These are phyloP conservation scores for Melanotaenia boesemani DNA, from an alignment of 2,797 vertebrate species.

Conservation along the genomic window DNA sequence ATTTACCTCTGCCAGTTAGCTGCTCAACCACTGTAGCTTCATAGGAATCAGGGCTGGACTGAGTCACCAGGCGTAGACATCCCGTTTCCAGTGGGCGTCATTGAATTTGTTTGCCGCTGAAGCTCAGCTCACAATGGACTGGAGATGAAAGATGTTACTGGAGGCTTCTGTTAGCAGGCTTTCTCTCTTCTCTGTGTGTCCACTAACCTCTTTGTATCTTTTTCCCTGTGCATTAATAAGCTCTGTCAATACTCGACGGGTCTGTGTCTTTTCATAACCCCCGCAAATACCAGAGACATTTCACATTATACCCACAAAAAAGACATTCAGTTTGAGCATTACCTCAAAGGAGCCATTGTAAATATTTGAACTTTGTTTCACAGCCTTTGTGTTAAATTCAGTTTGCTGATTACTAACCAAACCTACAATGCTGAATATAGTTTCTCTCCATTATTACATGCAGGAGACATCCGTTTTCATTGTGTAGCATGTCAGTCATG, in stretches of 20 bases:
- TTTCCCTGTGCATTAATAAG: constrained; percentile 65
- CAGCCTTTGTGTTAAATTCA: constrained; percentile 50
- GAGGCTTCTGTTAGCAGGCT: constrained; percentile 38
- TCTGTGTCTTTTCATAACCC: constrained; percentile 48
- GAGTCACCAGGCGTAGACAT: constrained; percentile 61
- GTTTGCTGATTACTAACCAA: constrained; percentile 38
- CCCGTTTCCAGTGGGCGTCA: constrained; percentile 56
- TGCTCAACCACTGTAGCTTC: constrained; percentile 29
- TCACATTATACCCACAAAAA: constrained; percentile 50
- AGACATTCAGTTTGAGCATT: constrained; percentile 29
- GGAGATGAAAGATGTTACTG: constrained; percentile 73
- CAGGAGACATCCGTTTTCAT: constrained; percentile 51
- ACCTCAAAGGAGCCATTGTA: constrained; percentile 65
- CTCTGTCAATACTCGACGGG: constrained; percentile 34
- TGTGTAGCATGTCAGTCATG: constrained; percentile 11
- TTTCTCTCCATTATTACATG: constrained; percentile 31
- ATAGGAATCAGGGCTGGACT: constrained; percentile 14
- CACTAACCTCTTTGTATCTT: constrained; percentile 52
- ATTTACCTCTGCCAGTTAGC: constrained; percentile 35
- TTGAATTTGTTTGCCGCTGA: constrained; percentile 48
- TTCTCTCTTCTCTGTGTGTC: constrained; percentile 36
- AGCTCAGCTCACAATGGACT: constrained; percentile 62
- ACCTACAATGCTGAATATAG: constrained; percentile 46
- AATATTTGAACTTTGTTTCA: constrained; percentile 58
- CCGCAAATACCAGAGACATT: constrained; percentile 59